Evolutionary conservation across 2,797 vertebrate genomes (phyloP), one percentile per base, ranked within the genome.

Genomic region (Kryptolebias ocellatus): DNA sequence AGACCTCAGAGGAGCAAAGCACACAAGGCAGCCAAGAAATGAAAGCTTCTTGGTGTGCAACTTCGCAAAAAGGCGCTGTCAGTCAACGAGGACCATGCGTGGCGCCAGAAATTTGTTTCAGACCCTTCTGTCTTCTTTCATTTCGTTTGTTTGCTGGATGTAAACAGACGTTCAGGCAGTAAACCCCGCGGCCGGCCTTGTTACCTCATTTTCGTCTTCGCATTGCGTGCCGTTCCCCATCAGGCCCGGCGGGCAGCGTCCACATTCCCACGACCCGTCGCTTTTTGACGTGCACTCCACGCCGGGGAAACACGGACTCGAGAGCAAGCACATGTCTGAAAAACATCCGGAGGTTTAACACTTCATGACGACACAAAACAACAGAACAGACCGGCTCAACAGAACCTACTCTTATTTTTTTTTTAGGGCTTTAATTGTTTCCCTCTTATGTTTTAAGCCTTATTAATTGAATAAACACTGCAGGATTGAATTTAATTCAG

Each of bases 151-250:
- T 27, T 45, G 20, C 16, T 51, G 17, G 20, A 39, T 18, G 2
- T 50, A 56, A 55, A 15, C 24, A 0, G 6, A 53, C 44, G 5
- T 28, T 15, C 18, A 18, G 2, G n/a, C 24, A 6, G 3, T 4
- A 57, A 2, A 51, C 54, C 28, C 39, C 28, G 14, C 15, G 16
- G 54, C 55, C 67, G 45, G 52, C 52, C 34, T 4, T 24, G 8
- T 80, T 87, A 98, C 97, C 96, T 99, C 98, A 64, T 99, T 95
- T 74, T 96, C 94, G 83, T 99, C 98, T 78, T 99, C 95, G 72
- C 98, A 99, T 70, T 93, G 76, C 0, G 95, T 96, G 54, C 98
- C 98, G 12, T 98, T 98, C 69, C 98, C 98, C 72, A 93, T 86
- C 60, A 95, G 96, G 67, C 98, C 98, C 74, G 76, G 60, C 0